Percentiles rank a stretch among this genome's conserved stretches.
Evolutionary conservation across 2,113 vertebrate species (phyloP).

Genomic region (Peromyscus californicus): DNA sequence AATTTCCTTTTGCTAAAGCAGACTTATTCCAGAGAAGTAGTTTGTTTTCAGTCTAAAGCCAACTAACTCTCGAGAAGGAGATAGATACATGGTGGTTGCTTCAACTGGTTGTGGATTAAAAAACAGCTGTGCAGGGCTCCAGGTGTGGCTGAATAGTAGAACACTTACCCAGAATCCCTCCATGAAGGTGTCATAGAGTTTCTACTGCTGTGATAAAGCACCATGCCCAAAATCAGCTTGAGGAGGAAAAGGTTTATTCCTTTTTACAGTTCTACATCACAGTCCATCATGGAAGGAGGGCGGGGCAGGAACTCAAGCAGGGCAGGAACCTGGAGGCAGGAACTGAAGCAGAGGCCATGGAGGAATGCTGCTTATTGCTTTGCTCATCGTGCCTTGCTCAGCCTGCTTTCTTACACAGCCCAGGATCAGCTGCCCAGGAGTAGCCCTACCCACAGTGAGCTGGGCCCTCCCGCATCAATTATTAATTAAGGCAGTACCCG

Average conservation of each 20-base stretch:
- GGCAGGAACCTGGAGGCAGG: neutral
- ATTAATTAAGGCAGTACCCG: neutral
- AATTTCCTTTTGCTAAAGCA: neutral
- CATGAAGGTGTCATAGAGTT: neutral
- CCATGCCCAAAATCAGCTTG: neutral
- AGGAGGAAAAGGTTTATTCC: neutral
- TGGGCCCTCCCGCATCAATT: neutral
- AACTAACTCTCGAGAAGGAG: neutral
- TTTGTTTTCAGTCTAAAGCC: neutral
- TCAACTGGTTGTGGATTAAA: neutral
- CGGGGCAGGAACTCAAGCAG: neutral
- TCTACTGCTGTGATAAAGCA: neutral
- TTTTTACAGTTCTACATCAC: neutral
- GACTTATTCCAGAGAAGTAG: neutral
- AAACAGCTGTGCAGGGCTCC: neutral
- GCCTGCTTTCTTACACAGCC: neutral
- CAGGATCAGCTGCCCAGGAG: neutral
- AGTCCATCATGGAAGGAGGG: neutral
- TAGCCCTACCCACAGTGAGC: neutral
- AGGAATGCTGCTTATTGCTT: neutral
- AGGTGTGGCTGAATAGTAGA: neutral
- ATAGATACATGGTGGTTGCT: neutral
- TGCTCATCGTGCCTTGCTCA: neutral
- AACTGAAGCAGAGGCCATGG: neutral
- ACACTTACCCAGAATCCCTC: neutral